phyloP scores from a whole-genome alignment of 2,888 invertebrate species.

The Microplitis manilae region DNA sequence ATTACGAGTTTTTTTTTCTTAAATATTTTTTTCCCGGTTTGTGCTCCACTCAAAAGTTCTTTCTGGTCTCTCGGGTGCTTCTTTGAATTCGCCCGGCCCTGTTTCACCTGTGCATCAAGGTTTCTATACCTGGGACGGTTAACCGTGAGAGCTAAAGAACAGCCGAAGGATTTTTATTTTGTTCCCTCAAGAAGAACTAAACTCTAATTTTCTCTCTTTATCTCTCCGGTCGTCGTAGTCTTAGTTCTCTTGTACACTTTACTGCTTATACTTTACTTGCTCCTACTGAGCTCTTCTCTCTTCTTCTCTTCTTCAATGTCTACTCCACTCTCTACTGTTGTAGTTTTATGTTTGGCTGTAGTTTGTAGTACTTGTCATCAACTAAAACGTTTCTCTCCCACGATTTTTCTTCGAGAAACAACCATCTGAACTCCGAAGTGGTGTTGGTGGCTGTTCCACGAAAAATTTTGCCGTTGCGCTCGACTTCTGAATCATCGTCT shows the following conservation, averaged over 20 bases:
- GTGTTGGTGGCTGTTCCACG: slow-evolving; percentile 12
- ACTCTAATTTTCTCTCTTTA: slow-evolving; percentile 18
- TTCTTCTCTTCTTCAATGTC: slow-evolving; percentile 28
- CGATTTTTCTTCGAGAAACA: slow-evolving; percentile 26
- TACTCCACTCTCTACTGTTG: slow-evolving; percentile 10
- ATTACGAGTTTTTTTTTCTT: slow-evolving; percentile 21
- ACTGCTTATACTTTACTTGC: not conserved
- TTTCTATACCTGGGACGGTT: slow-evolving; percentile 50
- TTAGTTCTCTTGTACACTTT: not conserved
- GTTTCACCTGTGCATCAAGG: slow-evolving; percentile 52
- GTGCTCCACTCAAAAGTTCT: slow-evolving; percentile 8
- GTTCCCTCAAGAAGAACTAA: slow-evolving; percentile 33
- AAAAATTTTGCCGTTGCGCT: slow-evolving; percentile 32
- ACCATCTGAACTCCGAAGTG: not conserved
- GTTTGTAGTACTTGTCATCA: not conserved
- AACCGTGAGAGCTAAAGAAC: slow-evolving; percentile 46
- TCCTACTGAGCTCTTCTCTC: not conserved
- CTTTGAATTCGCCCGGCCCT: slow-evolving; percentile 47
- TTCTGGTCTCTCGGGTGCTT: slow-evolving; percentile 27
- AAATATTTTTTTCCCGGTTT: slow-evolving; percentile 6
- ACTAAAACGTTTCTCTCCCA: slow-evolving; percentile 13
- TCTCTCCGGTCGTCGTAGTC: slow-evolving; percentile 8
- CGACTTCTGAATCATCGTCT: slow-evolving; percentile 15
- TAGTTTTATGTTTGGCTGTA: slow-evolving; percentile 12
- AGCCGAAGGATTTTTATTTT: slow-evolving; percentile 20